These are phyloP conservation scores for Vanessa cardui DNA, from an alignment of 2,888 invertebrate species.

Conservation along the genomic window DNA sequence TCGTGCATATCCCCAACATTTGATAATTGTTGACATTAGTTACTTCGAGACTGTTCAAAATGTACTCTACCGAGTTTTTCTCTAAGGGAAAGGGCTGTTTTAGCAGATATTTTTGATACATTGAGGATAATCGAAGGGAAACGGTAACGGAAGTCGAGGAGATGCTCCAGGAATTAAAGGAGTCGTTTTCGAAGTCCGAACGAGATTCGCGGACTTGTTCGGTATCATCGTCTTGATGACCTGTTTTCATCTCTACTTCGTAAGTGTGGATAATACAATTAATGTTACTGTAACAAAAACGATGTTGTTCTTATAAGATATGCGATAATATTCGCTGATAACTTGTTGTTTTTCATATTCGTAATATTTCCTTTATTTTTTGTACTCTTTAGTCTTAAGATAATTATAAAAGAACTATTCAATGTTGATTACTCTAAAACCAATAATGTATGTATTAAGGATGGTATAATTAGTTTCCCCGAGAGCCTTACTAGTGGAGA, in stretches of 20 bases:
- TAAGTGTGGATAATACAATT: constrained; percentile 69
- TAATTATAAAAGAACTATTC: constrained; percentile 82
- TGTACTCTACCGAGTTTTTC: constrained; percentile 77
- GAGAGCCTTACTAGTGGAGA: constrained; percentile 77
- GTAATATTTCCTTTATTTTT: constrained; percentile 83
- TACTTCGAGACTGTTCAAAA: constrained; percentile 82
- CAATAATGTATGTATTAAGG: constrained; percentile 78
- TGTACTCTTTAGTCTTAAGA: constrained; percentile 83
- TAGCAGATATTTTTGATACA: constrained; percentile 83
- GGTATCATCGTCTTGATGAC: constrained; percentile 50
- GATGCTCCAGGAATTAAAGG: constrained; percentile 35
- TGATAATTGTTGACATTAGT: constrained; percentile 82
- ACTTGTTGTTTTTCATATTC: constrained; percentile 83
- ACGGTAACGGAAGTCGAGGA: constrained; percentile 48
- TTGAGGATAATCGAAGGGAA: constrained; percentile 80
- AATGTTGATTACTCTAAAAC: constrained; percentile 83
- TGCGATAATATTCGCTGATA: constrained; percentile 77
- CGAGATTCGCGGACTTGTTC: constrained; percentile 42
- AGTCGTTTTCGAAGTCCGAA: constrained; percentile 35
- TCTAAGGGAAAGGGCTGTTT: constrained; percentile 82
- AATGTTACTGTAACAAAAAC: constrained; percentile 80
- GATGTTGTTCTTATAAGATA: constrained; percentile 82
- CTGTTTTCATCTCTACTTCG: constrained; percentile 62
- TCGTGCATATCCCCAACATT: constrained; percentile 80
- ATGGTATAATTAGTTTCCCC: constrained; percentile 79